A percentile compares a stretch with the other conserved stretches of the same genome.
These are phyloP conservation scores for Tanypteryx hageni DNA, from an alignment of 2,888 invertebrate genomes.

Conservation along the genomic window DNA sequence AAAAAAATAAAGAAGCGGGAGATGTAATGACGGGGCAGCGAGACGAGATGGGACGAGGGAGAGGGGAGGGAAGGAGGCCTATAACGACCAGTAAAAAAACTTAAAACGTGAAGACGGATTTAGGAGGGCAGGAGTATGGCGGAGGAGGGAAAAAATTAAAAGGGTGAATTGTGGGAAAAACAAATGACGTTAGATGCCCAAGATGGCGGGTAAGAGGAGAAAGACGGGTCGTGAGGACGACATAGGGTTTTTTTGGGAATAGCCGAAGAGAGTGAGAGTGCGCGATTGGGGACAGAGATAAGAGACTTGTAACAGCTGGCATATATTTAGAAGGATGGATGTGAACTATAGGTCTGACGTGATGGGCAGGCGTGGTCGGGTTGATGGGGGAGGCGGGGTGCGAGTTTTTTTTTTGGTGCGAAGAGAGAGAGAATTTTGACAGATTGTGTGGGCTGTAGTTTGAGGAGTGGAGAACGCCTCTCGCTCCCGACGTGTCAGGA, in stretches of 20 bases:
- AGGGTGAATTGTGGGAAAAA: background rate
- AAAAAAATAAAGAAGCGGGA: background rate
- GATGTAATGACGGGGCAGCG: background rate
- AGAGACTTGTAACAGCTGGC: slow-evolving; percentile 38
- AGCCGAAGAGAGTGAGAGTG: background rate
- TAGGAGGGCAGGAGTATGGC: background rate
- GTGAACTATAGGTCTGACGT: slow-evolving; percentile 26
- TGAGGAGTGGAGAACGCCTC: background rate
- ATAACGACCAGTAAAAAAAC: background rate
- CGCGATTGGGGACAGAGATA: background rate
- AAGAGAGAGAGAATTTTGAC: slow-evolving; percentile 1
- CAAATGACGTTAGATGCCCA: background rate
- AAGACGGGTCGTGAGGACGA: background rate
- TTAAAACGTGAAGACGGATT: background rate
- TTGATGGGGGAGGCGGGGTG: background rate
- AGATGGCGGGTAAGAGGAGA: background rate
- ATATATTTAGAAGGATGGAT: slow-evolving; percentile 20
- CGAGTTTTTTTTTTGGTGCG: background rate
- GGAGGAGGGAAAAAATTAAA: background rate
- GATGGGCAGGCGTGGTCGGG: background rate
- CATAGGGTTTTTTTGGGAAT: background rate
- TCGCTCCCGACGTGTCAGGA: background rate
- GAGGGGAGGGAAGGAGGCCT: background rate
- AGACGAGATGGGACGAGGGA: background rate
- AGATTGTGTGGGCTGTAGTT: background rate